Base-by-base conservation (phyloP, 2,113 vertebrate species). In the Alethe castanea region DNA sequence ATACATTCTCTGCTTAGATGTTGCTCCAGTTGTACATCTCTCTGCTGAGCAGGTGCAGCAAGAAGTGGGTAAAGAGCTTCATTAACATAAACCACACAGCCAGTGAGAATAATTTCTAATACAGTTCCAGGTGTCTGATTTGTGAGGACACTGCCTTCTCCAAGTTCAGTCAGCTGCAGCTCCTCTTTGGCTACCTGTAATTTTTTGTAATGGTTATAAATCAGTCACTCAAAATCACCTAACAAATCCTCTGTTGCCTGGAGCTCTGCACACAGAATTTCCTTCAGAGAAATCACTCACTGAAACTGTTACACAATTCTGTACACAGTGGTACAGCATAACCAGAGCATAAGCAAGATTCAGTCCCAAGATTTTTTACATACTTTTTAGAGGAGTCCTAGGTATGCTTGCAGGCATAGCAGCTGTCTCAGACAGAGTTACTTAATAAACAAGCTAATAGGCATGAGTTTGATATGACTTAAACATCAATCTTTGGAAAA, bases 61-160 rank as follows among this genome's bases (percentile, higher is more conserved):
- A 91, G 73, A 81, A 66, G 14, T 0, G 0, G 44, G 26, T 83
- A 40, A 70, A 64, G 47, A 81, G 23, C 44, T 86, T 83, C 15
- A 12, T 76, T 56, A 88, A 45, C 35, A 38, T n/a, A 19, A 22
- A 38, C 2, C 36, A 42, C 38, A 20, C 12, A 54, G 36, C 28
- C 77, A 78, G 29, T 36, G 33, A 38, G 33, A 72, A 66, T 42
- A 15, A 42, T 69, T 88, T 61, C 33, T 66, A 38, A 31, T 61
- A 26, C 18, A 50, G 38, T 47, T 59, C 60, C 28, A 40, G 42
- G 15, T 36, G 29, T 65, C 59, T 0, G 0, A 15, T 81, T 24
- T 83, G n/a, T 56, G 44, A 81, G 36, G 72, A 26, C 3, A 1
- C 44, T 47, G 40, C 6, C 67, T 83, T 91, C 35, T 91, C 66